Evolutionary conservation across 64 coral and sea anemone genomes (phyloP), one percentile per base, ranked within the genome.

Genomic region (Porites australiensis): DNA sequence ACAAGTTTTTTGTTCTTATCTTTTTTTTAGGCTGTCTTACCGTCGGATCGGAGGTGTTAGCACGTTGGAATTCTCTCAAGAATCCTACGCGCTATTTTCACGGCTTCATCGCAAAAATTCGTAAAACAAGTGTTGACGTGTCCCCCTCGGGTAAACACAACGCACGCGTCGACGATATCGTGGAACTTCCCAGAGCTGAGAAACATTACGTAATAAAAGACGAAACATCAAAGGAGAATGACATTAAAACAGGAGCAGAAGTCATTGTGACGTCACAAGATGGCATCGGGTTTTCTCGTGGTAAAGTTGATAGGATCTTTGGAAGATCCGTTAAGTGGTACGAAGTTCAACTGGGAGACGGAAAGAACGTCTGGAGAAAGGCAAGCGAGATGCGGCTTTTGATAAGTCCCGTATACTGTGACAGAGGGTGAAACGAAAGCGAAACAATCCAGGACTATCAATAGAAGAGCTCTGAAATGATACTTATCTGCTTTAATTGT

Each of bases 1-100:
- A 13, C 44, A 21, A 8, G 3, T 3, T 8, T 4, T 12, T 43
- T 77, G 47, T 49, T 5, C 11, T 64, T 66, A 13, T 78, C 19
- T 5, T 21, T 6, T 74, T 88, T 73, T 82, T 18, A 91, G 89
- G 58, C 8, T 91, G 89, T 83, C 77, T 91, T 4, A 72, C 79
- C 9, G 11, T 82, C 46, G 89, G 89, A 13, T 64, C 89, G 0
- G 72, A 61, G 47, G 79, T 91, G 45, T 63, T 91, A 63, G 89
- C 89, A 20, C 77, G 52, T 4, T 91, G 89, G 89, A 83, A 83
- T 83, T 64, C 81, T 14, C 16, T 83, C 46, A 67, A 83, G 0
- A 22, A 83, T 21, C 81, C 66, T n/a, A 83, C 81, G 1, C 81
- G 81, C 8, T 83, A 69, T 47, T 67, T 83, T 7, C 81, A 83